Percentiles rank a stretch among this genome's conserved stretches.
Conservation (phyloP, 2,113 vertebrate species). For the Mormyrus iriodes region DNA sequence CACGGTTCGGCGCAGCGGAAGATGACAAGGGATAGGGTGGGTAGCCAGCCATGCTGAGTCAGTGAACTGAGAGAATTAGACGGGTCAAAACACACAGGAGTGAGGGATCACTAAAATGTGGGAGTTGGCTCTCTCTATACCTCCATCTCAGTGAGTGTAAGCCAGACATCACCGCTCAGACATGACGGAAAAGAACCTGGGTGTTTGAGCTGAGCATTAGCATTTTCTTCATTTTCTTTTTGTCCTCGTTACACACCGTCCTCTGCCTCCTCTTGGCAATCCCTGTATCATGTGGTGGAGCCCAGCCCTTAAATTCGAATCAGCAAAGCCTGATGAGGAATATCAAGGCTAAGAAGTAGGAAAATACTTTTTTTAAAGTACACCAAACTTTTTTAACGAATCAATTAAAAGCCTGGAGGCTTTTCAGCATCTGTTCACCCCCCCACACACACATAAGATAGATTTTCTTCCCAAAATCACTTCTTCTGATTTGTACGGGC, state of each 20-base stretch:
- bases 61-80: neutral
- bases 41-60: neutral
- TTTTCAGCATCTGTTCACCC: neutral
- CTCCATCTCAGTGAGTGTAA: neutral
- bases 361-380: neutral
- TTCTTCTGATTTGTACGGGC: neutral
- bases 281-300: neutral
- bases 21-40: neutral
- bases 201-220: neutral
- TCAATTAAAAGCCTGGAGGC: neutral
- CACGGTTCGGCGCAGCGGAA: neutral
- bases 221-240: too few relatives aligned
- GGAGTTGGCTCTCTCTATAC: neutral
- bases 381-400: neutral
- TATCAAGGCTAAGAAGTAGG: neutral
- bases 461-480: neutral
- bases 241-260: neutral
- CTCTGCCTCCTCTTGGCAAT: neutral
- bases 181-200: neutral
- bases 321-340: neutral
- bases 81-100: neutral
- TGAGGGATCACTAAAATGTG: neutral
- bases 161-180: neutral
- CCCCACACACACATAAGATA: neutral
- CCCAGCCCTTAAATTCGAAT: neutral